These are phyloP conservation scores for Lasioglossum leucozonium DNA, from an alignment of 2,888 invertebrate genomes.

Conservation along the genomic window DNA sequence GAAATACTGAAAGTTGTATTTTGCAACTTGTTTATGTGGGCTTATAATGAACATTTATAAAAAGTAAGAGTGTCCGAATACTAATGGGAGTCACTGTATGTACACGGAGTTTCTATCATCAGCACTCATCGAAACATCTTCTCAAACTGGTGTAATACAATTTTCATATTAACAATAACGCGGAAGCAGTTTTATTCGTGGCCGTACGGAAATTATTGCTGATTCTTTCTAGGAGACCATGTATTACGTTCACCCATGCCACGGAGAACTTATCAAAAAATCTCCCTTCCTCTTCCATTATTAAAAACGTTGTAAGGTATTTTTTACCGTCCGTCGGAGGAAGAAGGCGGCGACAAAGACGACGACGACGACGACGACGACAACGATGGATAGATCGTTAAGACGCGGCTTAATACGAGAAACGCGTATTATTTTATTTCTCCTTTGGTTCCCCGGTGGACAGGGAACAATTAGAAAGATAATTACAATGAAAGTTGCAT, in stretches of 20 bases:
- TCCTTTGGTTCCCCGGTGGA: conserved; percentile 19
- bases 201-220: background rate
- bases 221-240: background rate
- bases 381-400: conserved; percentile 19
- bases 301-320: background rate
- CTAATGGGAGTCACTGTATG: no score
- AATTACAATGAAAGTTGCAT: conserved; percentile 65
- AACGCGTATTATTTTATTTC: conserved; percentile 29
- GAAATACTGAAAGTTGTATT: no score
- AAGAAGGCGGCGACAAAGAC: background rate
- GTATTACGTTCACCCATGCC: background rate
- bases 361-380: background rate
- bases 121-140: background rate
- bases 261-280: background rate
- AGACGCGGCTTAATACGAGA: conserved; percentile 21
- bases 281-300: background rate
- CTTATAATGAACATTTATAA: no score
- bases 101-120: background rate
- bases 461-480: conserved; percentile 66
- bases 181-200: background rate
- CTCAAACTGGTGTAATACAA: background rate
- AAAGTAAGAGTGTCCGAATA: no score
- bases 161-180: background rate
- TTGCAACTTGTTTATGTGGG: no score
- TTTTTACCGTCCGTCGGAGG: background rate